Evolutionary conservation across 2,888 invertebrate genomes (phyloP), one percentile per base, ranked within the genome.

Genomic region (Rhopalosiphum nymphaeae): DNA sequence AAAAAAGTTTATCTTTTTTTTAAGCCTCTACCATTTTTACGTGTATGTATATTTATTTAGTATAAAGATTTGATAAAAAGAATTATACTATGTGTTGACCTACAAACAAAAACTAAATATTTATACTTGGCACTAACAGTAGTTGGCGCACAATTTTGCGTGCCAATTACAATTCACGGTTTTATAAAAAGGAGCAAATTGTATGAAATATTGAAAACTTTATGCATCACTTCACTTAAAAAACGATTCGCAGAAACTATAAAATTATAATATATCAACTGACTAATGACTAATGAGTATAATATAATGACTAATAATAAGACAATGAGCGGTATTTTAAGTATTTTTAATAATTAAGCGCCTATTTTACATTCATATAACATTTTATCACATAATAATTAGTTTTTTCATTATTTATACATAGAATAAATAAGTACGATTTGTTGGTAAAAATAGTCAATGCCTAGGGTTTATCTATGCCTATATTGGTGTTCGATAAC

Each of bases 101-200:
- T 78, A 78, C 78, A 78, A 78, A 78, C 36, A 78, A 78, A 36
- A 78, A 78, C 21, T 78, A 36, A 78, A 78, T 78, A 78, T 78
- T 78, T 78, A 78, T 21, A 78, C 36, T 78, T 36, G 78, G 78
- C 78, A 36, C 21, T n/a, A 36, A 16, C 16, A 36, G 36, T 21
- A 36, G 78, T 78, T 78, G 78, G 78, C 36, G 21, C 78, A 78
- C 21, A 36, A 78, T 36, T 21, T 21, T 78, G n/a, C n/a, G 13
- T 13, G 67, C n/a, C 29, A 13, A n/a, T 67, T 67, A 67, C n/a
- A n/a, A 67, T 67, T 67, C 13, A 67, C 67, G 10, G 13, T n/a
- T 9, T 0, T 36, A 78, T 36, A 78, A 78, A 67, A 78, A 36
- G 21, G 21, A 2, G 36, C 36, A 25, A 78, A 5, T 36, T 36